These are phyloP conservation scores for Hemichromis elongatus DNA, from an alignment of 2,113 vertebrate genomes.

Conservation along the genomic window DNA sequence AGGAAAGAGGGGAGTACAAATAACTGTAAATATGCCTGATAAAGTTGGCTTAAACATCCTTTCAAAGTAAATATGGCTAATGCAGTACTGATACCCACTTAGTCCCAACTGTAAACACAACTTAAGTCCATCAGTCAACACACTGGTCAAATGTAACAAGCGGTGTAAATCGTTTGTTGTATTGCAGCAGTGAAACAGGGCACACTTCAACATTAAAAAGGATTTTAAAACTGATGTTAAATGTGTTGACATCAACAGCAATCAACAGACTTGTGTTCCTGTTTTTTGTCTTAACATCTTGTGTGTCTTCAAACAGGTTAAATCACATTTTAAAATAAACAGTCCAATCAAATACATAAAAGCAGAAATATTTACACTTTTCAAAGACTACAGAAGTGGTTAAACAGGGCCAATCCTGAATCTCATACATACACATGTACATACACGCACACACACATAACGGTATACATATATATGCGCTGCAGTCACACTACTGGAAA, in stretches of 20 bases:
- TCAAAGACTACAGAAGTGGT: not conserved
- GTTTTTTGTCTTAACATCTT: not conserved
- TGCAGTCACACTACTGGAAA: not conserved
- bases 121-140: not conserved
- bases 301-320: not conserved
- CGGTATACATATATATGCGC: too few species aligned
- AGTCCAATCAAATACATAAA: not conserved
- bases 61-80: not conserved
- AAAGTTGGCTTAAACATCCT: not conserved
- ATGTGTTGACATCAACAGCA: too few species aligned
- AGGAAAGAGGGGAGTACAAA: not conserved
- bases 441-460: too few species aligned
- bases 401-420: not conserved
- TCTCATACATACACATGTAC: not conserved
- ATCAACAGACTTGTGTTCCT: not conserved
- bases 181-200: not conserved
- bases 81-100: not conserved
- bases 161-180: not conserved
- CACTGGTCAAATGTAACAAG: not conserved
- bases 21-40: not conserved
- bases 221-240: not conserved
- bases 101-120: not conserved
- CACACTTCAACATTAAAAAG: not conserved
- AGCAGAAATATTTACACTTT: not conserved
- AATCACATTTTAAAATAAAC: not conserved